These are phyloP conservation scores for Tenodera sinensis DNA, from an alignment of 2,888 invertebrate species.

Conservation along the genomic window DNA sequence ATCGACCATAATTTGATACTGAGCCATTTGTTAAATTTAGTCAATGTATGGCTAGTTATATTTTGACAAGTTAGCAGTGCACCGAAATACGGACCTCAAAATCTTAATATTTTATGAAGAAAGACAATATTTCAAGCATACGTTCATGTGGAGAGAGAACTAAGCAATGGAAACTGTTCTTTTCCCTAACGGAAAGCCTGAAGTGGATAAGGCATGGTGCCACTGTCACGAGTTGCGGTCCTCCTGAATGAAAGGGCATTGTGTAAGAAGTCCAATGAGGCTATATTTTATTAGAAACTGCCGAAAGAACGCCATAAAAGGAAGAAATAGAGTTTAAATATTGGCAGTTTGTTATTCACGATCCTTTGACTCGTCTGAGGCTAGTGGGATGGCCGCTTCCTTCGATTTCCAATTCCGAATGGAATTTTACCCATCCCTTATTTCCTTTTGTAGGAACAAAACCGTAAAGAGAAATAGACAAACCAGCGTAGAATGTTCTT, in stretches of 20 bases:
- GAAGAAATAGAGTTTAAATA: slow-evolving; percentile 24
- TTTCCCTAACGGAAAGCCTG: background rate
- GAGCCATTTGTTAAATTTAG: no score
- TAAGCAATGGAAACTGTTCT: background rate
- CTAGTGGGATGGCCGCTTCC: background rate
- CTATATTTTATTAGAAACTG: slow-evolving; percentile 23
- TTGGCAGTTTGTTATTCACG: slow-evolving; percentile 23
- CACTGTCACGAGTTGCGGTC: background rate
- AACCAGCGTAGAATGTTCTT: background rate
- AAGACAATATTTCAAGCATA: no score
- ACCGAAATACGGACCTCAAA: no score
- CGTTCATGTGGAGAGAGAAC: background rate
- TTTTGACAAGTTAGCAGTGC: no score
- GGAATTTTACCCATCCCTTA: background rate
- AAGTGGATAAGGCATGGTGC: background rate
- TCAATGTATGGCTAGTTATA: no score
- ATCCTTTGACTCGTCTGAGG: background rate
- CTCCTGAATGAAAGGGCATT: background rate
- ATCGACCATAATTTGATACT: no score
- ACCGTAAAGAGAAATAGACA: background rate
- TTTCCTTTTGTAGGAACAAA: background rate
- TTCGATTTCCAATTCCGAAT: slow-evolving; percentile 19
- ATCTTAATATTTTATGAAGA: no score
- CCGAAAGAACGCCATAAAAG: slow-evolving; percentile 15
- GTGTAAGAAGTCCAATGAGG: background rate